Evolutionary conservation across 2,888 invertebrate species (phyloP), one percentile per base, ranked within the genome.

Genomic region (Encarsia formosa): DNA sequence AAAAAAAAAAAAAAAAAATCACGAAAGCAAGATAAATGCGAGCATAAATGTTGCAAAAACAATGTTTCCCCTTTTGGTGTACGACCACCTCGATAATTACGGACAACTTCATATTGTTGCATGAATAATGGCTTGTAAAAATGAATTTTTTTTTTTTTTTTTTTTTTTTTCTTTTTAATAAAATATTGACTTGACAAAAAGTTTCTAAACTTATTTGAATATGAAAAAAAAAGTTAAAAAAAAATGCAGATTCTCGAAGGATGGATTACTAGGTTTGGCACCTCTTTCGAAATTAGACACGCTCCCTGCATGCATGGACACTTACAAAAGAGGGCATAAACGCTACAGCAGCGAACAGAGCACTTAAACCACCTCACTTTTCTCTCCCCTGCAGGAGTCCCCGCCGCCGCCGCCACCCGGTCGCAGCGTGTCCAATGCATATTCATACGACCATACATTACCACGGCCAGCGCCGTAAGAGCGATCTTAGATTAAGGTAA

Each of bases 401-500:
- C n/a, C n/a, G n/a, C n/a, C n/a, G 16, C 24, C 5, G n/a, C n/a
- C n/a, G n/a, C 31, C 9, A n/a, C 11, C n/a, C 56, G 54, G 57
- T n/a, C n/a, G n/a, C 63, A 67, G 70, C 71, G 69, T 71, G 67
- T 71, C 70, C 68, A 57, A 71, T 73, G 71, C 72, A 73, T 73
- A 73, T 72, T 72, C 73, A 73, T 73, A 73, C 66, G 69, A 65
- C 62, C 68, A 69, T 72, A 71, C 70, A 73, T 72, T 71, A 72
- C 64, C 18, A 60, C 64, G 39, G 37, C 23, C 15, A 20, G 19
- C 37, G 9, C 38, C 38, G 29, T 13, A 29, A 29, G 29, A 8
- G 29, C 68, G 73, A 74, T 74, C 72, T 73, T 71, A 74, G 73
- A 74, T 74, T 73, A 74, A 71, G 72, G 73, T 74, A 74, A 74